A percentile compares a stretch with the other conserved stretches of the same genome.
Conservation (phyloP, 2,888 invertebrate genomes). For the Drosophila lutescens region DNA sequence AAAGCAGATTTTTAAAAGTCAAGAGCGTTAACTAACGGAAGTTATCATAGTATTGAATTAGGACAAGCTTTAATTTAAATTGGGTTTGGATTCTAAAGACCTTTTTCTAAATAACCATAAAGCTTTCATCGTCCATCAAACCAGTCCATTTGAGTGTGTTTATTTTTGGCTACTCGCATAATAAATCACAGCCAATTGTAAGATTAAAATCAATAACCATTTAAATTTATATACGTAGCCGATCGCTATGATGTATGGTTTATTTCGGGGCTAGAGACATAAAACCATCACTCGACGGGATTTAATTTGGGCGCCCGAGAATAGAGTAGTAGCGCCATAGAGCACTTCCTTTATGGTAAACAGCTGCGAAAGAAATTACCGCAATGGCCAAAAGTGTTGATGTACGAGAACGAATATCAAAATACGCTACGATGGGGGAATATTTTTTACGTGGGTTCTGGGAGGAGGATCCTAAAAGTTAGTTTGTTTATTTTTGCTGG, state of each 20-base stretch:
- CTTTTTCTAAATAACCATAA: too few species aligned
- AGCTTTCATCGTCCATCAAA: background rate
- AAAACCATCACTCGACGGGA: constrained; percentile 59
- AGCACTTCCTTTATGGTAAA: constrained; percentile 71
- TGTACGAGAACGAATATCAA: constrained; percentile 50
- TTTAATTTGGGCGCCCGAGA: constrained; percentile 13
- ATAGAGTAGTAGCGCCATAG: constrained; percentile 46
- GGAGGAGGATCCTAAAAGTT: constrained; percentile 1
- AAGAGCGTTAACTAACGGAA: too few species aligned
- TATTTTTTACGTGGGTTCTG: background rate
- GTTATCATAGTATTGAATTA: too few species aligned
- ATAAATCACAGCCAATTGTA: constrained; percentile 46
- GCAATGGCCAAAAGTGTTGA: constrained; percentile 55
- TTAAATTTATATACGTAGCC: constrained; percentile 36
- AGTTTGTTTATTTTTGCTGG: constrained; percentile 36
- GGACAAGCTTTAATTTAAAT: too few species aligned
- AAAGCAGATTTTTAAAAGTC: too few species aligned
- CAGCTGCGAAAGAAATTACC: constrained; percentile 56
- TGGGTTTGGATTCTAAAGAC: background rate
- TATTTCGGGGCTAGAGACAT: constrained; percentile 60
- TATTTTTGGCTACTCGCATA: constrained; percentile 12
- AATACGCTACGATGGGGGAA: constrained; percentile 45
- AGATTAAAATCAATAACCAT: constrained; percentile 53
- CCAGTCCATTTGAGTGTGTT: constrained; percentile 1
- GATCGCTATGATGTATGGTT: constrained; percentile 57